These are phyloP conservation scores for Pectinophora gossypiella DNA, from an alignment of 1,140 invertebrate species.

Conservation along the genomic window DNA sequence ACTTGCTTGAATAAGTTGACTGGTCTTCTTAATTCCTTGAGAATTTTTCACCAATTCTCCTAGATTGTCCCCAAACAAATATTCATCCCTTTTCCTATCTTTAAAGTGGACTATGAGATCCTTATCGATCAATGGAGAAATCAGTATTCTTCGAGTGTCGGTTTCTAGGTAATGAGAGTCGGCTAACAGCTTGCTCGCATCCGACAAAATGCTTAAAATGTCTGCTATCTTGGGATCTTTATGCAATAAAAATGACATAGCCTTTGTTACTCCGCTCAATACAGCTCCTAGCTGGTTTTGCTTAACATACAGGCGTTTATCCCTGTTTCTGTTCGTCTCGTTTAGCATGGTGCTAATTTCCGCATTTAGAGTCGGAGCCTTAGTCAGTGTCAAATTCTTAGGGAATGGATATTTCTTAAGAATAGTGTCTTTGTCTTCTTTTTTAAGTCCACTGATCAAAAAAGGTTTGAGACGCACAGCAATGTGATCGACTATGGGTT, in stretches of 20 bases:
- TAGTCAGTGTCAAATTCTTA: slow-evolving; percentile 10
- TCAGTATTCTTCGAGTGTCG: slow-evolving; percentile 6
- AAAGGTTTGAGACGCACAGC: not conserved
- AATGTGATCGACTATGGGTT: not conserved
- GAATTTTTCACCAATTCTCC: slow-evolving; percentile 11
- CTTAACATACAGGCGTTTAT: slow-evolving; percentile 9
- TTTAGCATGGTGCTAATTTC: slow-evolving; percentile 8
- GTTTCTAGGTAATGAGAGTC: slow-evolving; percentile 12
- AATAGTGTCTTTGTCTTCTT: slow-evolving; percentile 10
- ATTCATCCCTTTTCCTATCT: slow-evolving; percentile 11
- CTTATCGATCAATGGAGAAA: slow-evolving; percentile 14
- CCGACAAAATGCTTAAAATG: slow-evolving; percentile 6
- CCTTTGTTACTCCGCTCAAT: slow-evolving; percentile 6
- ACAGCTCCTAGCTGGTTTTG: slow-evolving; percentile 12
- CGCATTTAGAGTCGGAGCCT: slow-evolving; percentile 10
- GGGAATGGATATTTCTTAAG: slow-evolving; percentile 13
- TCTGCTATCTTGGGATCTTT: slow-evolving; percentile 6
- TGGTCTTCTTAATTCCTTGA: slow-evolving; percentile 5
- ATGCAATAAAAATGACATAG: slow-evolving; percentile 5
- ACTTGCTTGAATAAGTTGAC: not conserved
- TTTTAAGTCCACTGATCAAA: slow-evolving; percentile 9
- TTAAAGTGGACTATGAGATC: slow-evolving; percentile 3
- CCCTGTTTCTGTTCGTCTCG: slow-evolving; percentile 1
- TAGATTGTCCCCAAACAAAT: slow-evolving; percentile 11
- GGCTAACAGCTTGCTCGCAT: slow-evolving; percentile 8